These are phyloP conservation scores for Lagorchestes hirsutus DNA, from an alignment of 2,797 vertebrate species.

Conservation along the genomic window DNA sequence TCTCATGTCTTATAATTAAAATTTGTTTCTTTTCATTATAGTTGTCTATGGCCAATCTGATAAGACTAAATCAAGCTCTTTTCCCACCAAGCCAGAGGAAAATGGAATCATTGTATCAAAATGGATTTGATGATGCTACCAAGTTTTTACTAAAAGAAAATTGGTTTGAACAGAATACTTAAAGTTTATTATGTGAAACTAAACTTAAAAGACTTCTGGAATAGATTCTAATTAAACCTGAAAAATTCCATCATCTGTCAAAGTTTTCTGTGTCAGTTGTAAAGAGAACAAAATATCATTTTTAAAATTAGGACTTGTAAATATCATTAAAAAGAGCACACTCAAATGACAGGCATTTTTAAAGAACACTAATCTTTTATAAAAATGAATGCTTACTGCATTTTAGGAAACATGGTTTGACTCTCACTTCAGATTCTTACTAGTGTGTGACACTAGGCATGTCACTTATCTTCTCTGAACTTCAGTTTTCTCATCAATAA, in stretches of 20 bases:
- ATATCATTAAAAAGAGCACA: rapidly evolving
- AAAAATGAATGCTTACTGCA: not conserved
- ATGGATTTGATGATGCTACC: constrained; percentile 89
- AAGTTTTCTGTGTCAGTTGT: too few relatives aligned
- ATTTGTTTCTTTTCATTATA: constrained; percentile 68
- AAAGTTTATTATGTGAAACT: rapidly evolving
- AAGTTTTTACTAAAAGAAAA: constrained; percentile 87
- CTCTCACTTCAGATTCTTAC: not conserved
- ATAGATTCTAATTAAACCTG: not conserved
- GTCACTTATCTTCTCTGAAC: not conserved
- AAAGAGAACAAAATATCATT: not conserved
- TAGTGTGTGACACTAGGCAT: not conserved
- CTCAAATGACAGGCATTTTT: not conserved
- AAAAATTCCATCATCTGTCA: not conserved
- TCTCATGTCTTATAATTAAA: rapidly evolving
- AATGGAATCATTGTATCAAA: constrained; percentile 86
- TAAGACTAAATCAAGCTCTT: constrained; percentile 89
- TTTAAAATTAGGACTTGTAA: not conserved
- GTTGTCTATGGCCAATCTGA: constrained; percentile 90
- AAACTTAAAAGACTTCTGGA: not conserved
- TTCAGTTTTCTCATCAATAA: not conserved
- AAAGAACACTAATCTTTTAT: not conserved
- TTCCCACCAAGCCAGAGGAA: constrained; percentile 88
- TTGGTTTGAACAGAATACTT: constrained; percentile 82
- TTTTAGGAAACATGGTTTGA: not conserved